phyloP scores from a whole-genome alignment of 1,140 invertebrate species.

The Trypoxylus dichotomus region DNA sequence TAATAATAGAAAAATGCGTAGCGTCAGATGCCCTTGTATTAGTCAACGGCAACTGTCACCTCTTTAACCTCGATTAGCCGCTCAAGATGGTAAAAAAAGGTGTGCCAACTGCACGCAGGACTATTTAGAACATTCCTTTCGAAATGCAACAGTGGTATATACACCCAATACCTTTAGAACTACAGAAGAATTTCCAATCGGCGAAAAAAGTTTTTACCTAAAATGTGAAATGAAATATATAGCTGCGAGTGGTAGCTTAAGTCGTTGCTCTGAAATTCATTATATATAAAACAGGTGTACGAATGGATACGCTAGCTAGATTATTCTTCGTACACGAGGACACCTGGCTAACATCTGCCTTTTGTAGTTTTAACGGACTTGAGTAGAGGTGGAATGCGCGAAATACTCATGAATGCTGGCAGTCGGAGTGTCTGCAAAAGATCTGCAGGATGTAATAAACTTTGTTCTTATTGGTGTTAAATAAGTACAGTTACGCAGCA shows the following conservation, averaged over 20 bases:
- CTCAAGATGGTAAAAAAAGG: background rate
- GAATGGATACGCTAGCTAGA: background rate
- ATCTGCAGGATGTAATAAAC: background rate
- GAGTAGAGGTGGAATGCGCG: background rate
- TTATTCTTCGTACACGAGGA: background rate
- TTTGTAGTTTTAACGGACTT: background rate
- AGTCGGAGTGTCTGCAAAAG: background rate
- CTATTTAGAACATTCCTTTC: slow-evolving; percentile 3
- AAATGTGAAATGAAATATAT: background rate
- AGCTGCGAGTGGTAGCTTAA: background rate
- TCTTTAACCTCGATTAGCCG: background rate
- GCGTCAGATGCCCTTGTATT: background rate
- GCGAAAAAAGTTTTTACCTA: background rate
- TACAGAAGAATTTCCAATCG: background rate
- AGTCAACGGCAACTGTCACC: background rate
- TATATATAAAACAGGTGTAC: background rate
- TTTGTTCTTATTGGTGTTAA: no score
- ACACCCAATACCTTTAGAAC: background rate
- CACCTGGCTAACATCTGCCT: background rate
- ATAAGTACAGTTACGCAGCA: no score
- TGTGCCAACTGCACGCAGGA: slow-evolving; percentile 1
- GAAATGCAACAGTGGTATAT: background rate
- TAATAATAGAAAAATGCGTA: background rate
- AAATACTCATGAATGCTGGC: background rate
- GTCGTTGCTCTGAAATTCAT: background rate